A percentile compares a stretch with the other conserved stretches of the same genome.
Conservation (phyloP, 2,888 invertebrate genomes). For the Pristionchus exspectatus region DNA sequence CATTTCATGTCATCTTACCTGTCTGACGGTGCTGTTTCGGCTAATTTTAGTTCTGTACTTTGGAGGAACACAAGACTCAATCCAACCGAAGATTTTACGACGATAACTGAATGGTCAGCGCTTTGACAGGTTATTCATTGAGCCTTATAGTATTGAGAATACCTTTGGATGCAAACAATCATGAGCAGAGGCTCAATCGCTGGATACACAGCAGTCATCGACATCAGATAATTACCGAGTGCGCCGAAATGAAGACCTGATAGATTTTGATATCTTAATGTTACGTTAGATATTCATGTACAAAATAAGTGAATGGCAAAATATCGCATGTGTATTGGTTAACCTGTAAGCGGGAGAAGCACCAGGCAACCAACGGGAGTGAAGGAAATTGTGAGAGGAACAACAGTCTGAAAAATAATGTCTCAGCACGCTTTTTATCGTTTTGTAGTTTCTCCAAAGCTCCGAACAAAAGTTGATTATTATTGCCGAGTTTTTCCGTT, state of each 20-base stretch:
- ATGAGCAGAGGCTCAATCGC: not conserved
- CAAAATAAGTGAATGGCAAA: too few relatives aligned
- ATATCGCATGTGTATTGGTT: too few relatives aligned
- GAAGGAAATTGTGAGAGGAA: conserved; percentile 3
- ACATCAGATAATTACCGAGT: conserved; percentile 36
- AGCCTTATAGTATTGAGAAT: too few relatives aligned
- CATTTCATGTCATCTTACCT: not conserved
- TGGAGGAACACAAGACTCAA: not conserved
- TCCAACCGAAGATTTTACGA: not conserved
- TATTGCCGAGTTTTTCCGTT: too few relatives aligned
- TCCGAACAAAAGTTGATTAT: too few relatives aligned
- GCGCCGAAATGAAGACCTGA: conserved; percentile 23
- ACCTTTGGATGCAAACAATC: conserved; percentile 3
- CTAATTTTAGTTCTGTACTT: not conserved
- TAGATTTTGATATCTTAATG: too few relatives aligned
- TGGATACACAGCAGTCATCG: not conserved
- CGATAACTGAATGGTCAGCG: not conserved
- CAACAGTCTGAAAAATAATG: conserved; percentile 7
- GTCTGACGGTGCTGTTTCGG: not conserved
- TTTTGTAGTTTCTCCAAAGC: too few relatives aligned
- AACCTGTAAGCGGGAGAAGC: not conserved
- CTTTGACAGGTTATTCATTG: too few relatives aligned
- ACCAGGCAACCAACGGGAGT: conserved; percentile 17
- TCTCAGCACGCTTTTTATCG: too few relatives aligned
- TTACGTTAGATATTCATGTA: too few relatives aligned